A percentile compares a stretch with the other conserved stretches of the same genome.
Evolutionary conservation across 2,888 invertebrate genomes (phyloP).

Genomic region (Nasonia oneida): DNA sequence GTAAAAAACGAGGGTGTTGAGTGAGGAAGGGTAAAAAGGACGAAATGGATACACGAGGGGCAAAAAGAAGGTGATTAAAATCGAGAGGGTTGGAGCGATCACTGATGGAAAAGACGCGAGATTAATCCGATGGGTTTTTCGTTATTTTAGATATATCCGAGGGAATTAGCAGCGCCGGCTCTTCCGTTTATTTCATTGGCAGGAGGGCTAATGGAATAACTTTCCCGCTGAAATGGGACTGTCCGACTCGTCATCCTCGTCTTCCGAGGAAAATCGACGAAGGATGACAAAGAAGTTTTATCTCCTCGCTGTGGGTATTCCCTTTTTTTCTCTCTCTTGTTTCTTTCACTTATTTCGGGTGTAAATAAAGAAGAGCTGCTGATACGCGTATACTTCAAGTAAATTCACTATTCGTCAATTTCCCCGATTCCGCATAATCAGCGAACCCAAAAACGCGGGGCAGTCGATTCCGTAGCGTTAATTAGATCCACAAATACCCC

Average conservation of each 20-base stretch:
- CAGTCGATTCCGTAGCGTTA: not conserved
- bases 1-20: not conserved
- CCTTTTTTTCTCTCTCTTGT: too few species aligned
- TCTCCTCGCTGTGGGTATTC: not conserved
- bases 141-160: conserved; percentile 36
- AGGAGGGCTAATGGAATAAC: not conserved
- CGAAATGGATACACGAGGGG: not conserved
- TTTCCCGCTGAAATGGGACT: not conserved
- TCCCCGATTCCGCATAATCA: conserved; percentile 16
- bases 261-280: not conserved
- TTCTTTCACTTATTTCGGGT: not conserved
- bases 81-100: conserved; percentile 13
- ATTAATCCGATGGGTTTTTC: conserved; percentile 52
- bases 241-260: not conserved
- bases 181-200: conserved; percentile 16
- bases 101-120: not conserved
- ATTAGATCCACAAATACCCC: conserved; percentile 2
- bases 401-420: not conserved
- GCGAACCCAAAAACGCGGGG: not conserved
- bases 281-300: conserved; percentile 6
- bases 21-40: not conserved
- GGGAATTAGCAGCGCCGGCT: conserved; percentile 9
- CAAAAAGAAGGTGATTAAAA: conserved; percentile 48
- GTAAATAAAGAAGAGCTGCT: not conserved
- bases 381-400: too few species aligned